Evolutionary conservation across 2,113 vertebrate species (phyloP).

Genomic region (Brachyhypopomus gauderio): DNA sequence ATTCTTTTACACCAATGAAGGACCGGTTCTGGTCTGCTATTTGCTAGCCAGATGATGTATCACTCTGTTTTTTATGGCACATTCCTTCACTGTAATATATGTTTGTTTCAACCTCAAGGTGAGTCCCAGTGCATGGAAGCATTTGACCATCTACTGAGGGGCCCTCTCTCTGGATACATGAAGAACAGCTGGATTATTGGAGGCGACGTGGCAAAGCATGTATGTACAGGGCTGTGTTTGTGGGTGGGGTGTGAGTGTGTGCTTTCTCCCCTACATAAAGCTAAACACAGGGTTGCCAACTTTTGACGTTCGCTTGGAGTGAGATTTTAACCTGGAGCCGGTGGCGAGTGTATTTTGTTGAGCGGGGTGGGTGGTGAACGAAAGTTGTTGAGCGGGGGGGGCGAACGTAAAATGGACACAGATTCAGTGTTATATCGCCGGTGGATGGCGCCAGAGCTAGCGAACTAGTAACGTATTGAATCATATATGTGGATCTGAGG

Average conservation of each 20-base stretch:
- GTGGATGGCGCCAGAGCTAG: no score
- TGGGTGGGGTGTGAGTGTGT: background rate
- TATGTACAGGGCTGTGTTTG: slow-evolving; percentile 71
- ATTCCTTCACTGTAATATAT: slow-evolving; percentile 19
- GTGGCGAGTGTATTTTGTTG: no score
- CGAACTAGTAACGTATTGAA: no score
- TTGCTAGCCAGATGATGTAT: background rate
- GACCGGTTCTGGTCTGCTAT: background rate
- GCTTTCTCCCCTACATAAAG: background rate
- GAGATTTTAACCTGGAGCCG: no score
- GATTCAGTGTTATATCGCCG: no score
- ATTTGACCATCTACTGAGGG: slow-evolving; percentile 84
- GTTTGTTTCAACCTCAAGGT: slow-evolving; percentile 66
- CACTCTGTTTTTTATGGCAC: background rate
- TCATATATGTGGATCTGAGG: no score
- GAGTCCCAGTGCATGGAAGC: slow-evolving; percentile 82
- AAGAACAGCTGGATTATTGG: slow-evolving; percentile 85
- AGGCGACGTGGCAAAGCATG: slow-evolving; percentile 90
- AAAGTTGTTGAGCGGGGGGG: no score
- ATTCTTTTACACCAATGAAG: background rate
- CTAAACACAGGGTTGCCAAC: no score
- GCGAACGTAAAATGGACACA: no score
- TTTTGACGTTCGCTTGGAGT: no score
- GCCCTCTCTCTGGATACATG: slow-evolving; percentile 85
- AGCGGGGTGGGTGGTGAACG: no score